phyloP scores from a whole-genome alignment of 2,113 vertebrate genomes.

The Tragelaphus strepsiceros region DNA sequence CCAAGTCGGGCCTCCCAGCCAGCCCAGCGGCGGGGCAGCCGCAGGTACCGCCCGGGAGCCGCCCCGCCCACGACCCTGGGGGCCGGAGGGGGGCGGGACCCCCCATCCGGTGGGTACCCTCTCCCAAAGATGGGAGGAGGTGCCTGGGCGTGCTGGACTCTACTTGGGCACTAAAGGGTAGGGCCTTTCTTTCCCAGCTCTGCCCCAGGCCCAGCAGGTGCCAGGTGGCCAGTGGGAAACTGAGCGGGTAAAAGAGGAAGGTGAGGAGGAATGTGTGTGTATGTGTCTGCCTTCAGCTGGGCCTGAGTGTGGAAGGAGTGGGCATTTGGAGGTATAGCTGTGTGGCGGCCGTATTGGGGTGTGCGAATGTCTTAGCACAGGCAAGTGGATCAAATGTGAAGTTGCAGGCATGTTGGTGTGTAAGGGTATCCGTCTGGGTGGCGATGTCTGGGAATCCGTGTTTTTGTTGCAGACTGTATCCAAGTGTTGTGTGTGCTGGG shows the following conservation, averaged over 20 bases:
- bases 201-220: background rate
- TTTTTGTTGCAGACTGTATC: background rate
- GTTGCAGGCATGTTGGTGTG: background rate
- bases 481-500: background rate
- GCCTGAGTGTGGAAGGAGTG: background rate
- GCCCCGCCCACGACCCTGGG: background rate
- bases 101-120: background rate
- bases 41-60: constrained; percentile 32
- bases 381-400: background rate
- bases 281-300: background rate
- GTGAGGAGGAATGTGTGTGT: background rate
- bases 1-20: constrained; percentile 22
- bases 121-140: background rate
- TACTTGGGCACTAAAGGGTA: background rate
- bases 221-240: background rate
- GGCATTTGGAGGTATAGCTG: background rate
- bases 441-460: background rate
- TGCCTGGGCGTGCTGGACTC: background rate
- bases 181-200: background rate
- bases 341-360: background rate
- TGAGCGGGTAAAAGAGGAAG: background rate
- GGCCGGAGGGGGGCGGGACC: background rate
- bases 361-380: background rate
- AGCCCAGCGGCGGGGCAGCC: constrained; percentile 57
- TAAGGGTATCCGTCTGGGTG: background rate